Conservation (phyloP, 2,888 invertebrate species). For the Pomacea canaliculata region DNA sequence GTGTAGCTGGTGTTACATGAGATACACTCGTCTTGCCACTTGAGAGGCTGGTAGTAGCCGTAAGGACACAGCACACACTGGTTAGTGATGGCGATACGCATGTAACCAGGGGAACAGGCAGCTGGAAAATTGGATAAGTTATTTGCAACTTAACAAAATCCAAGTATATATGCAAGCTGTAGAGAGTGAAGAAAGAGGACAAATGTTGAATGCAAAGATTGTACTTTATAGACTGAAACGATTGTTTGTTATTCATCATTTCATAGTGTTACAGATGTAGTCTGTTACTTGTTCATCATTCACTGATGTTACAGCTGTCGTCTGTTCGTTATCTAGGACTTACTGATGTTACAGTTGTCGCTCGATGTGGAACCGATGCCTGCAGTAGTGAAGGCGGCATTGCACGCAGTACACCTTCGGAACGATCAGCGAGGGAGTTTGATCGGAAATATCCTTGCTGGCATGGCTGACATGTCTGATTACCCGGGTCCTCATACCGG, state of each 20-base stretch:
- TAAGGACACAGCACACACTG: conserved; percentile 13
- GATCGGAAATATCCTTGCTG: conserved; percentile 22
- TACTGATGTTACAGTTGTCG: conserved; percentile 36
- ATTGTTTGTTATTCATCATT: too few species aligned
- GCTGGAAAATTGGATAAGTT: background rate
- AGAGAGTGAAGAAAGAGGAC: too few species aligned
- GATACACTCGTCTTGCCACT: conserved; percentile 24
- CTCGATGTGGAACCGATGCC: conserved; percentile 12
- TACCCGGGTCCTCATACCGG: conserved; percentile 27
- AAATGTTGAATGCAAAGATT: too few species aligned
- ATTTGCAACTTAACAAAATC: too few species aligned
- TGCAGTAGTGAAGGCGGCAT: conserved; percentile 30
- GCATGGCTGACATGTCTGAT: conserved; percentile 20
- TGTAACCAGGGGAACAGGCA: conserved; percentile 5
- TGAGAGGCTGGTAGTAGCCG: conserved; percentile 26
- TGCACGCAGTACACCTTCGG: conserved; percentile 30
- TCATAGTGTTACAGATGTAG: too few species aligned
- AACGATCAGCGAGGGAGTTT: conserved; percentile 21
- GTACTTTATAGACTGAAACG: too few species aligned
- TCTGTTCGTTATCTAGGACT: conserved; percentile 11
- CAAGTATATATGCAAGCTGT: too few species aligned
- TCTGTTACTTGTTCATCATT: too few species aligned
- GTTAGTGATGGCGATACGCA: background rate
- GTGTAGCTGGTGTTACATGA: conserved; percentile 28
- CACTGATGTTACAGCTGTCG: background rate